Evolutionary conservation across 2,888 invertebrate genomes (phyloP).

Genomic region (Sialis lutaria): DNA sequence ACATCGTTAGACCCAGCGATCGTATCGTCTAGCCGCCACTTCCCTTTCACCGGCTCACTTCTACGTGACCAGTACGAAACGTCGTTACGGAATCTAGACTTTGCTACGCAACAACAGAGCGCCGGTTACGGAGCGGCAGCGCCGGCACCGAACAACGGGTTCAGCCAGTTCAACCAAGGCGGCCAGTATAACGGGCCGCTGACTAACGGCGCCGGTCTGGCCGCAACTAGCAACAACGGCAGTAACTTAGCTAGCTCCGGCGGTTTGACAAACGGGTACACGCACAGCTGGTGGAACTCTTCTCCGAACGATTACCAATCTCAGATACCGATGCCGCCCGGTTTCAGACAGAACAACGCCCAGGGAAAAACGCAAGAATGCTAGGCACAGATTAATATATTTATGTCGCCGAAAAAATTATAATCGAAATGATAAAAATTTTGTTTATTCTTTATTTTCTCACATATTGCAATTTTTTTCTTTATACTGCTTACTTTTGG

Average conservation of each 20-base stretch:
- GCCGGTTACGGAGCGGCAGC: conserved; percentile 7
- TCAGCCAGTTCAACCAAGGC: not conserved
- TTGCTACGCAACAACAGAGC: conserved; percentile 11
- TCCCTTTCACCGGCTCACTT: conserved; percentile 20
- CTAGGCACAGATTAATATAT: conserved; percentile 10
- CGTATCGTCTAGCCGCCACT: conserved; percentile 51
- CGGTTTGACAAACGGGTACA: not conserved
- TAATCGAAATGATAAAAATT: too few species aligned
- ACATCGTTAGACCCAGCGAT: conserved; percentile 88
- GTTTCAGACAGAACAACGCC: conserved; percentile 21
- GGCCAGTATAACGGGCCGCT: not conserved
- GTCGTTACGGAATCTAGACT: conserved; percentile 2
- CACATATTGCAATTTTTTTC: too few species aligned
- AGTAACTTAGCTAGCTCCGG: not conserved
- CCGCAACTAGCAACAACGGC: not conserved
- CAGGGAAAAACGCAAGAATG: conserved; percentile 25
- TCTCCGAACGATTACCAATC: conserved; percentile 18
- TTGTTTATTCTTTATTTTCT: too few species aligned
- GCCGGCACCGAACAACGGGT: conserved; percentile 6
- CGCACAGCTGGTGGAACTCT: conserved; percentile 3
- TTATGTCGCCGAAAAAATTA: too few species aligned
- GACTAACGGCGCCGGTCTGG: not conserved
- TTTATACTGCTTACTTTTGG: too few species aligned
- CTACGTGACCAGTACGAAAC: conserved; percentile 11
- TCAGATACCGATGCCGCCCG: conserved; percentile 26